Conservation (phyloP, 1,140 invertebrate genomes). For the Drosophila hydei region DNA sequence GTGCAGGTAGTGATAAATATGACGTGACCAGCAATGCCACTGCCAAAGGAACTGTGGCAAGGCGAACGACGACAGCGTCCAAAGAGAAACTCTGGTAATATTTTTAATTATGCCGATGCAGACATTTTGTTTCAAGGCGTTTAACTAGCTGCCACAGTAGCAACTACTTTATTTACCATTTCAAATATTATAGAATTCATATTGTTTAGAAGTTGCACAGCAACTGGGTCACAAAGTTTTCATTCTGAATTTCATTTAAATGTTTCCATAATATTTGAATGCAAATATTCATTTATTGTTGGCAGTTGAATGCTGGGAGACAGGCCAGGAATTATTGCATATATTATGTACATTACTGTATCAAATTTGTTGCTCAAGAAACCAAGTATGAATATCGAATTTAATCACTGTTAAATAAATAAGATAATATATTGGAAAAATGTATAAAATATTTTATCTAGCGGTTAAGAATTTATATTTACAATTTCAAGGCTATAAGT, state of each 20-base stretch:
- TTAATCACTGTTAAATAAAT: no score
- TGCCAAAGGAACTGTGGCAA: constrained; percentile 9
- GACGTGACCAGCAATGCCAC: constrained; percentile 52
- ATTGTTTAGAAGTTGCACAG: neutral
- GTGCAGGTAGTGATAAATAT: constrained; percentile 75
- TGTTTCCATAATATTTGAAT: neutral
- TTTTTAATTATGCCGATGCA: constrained; percentile 62
- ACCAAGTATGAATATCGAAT: no score
- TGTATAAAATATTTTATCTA: no score
- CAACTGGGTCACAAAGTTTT: neutral
- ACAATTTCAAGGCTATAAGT: no score
- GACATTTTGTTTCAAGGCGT: constrained; percentile 26
- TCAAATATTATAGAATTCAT: neutral
- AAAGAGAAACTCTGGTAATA: constrained; percentile 28
- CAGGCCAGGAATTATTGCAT: no score
- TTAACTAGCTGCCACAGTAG: constrained; percentile 10
- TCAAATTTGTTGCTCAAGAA: no score
- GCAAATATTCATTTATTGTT: neutral
- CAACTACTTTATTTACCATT: neutral
- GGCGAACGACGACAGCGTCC: neutral
- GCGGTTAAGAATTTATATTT: no score
- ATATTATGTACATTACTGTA: no score
- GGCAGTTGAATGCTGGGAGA: no score
- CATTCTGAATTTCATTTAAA: neutral
- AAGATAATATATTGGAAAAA: no score